A percentile compares a stretch with the other conserved stretches of the same genome.
These are phyloP conservation scores for Lepidocyrtinus sp. DNA, from an alignment of 2,888 invertebrate species.

Conservation along the genomic window DNA sequence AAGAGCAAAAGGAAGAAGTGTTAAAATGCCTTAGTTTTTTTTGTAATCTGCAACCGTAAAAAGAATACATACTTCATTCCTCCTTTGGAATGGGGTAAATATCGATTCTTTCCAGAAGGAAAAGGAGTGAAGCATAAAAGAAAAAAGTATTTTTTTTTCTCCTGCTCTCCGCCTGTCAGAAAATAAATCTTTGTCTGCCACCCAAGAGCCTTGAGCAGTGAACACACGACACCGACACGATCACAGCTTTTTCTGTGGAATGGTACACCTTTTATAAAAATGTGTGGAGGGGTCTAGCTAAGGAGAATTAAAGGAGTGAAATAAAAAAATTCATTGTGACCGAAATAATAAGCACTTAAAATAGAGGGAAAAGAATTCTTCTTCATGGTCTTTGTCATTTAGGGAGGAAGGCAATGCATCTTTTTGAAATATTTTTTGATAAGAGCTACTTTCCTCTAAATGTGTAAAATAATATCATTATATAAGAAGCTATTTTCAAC, in stretches of 20 bases:
- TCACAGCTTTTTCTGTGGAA: background rate
- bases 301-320: background rate
- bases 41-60: background rate
- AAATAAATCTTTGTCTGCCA: constrained; percentile 42
- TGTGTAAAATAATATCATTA: too few relatives aligned
- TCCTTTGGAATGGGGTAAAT: background rate
- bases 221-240: background rate
- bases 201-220: background rate
- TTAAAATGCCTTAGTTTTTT: background rate
- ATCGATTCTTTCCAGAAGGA: background rate
- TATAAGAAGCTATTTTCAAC: too few relatives aligned
- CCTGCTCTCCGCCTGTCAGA: constrained; percentile 38
- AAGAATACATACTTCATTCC: background rate
- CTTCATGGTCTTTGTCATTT: background rate
- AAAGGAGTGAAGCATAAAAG: background rate
- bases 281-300: background rate
- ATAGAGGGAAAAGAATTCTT: background rate
- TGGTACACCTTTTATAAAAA: background rate
- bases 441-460: too few relatives aligned
- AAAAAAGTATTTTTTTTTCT: constrained; percentile 20
- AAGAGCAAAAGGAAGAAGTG: background rate
- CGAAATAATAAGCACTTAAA: background rate
- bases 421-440: background rate
- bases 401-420: background rate
- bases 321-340: background rate